These are phyloP conservation scores for Falcunculus frontatus DNA, from an alignment of 2,113 vertebrate genomes.

Conservation along the genomic window DNA sequence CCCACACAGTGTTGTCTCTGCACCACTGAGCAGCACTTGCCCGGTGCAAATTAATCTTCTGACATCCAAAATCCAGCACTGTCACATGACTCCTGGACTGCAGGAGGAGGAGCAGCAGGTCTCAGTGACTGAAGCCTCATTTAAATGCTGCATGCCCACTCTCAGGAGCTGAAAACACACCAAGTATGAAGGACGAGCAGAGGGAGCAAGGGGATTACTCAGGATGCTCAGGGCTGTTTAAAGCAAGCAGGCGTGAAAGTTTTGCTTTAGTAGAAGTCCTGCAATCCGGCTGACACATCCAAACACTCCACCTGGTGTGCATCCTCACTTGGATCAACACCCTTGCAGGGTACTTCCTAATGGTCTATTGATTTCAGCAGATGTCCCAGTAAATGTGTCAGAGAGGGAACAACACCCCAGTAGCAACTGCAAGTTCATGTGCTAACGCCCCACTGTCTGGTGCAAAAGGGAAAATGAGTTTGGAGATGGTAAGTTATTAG, in stretches of 20 bases:
- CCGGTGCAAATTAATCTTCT: not conserved
- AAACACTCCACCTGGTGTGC: not conserved
- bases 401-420: not conserved
- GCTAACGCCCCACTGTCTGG: not conserved
- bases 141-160: not conserved
- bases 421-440: not conserved
- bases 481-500: not conserved
- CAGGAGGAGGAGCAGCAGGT: not conserved
- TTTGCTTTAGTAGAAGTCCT: not conserved
- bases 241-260: not conserved
- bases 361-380: not conserved
- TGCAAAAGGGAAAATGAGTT: not conserved
- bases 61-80: not conserved
- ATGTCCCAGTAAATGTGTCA: not conserved
- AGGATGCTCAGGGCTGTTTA: not conserved
- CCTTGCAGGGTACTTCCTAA: not conserved
- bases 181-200: not conserved
- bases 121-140: not conserved
- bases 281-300: not conserved
- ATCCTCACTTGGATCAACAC: not conserved
- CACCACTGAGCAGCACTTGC: fast-evolving
- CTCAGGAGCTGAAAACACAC: not conserved
- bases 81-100: not conserved
- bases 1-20: not conserved
- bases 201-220: not conserved